phyloP scores from a whole-genome alignment of 2,888 invertebrate species.

The Ectemnius cavifrons region DNA sequence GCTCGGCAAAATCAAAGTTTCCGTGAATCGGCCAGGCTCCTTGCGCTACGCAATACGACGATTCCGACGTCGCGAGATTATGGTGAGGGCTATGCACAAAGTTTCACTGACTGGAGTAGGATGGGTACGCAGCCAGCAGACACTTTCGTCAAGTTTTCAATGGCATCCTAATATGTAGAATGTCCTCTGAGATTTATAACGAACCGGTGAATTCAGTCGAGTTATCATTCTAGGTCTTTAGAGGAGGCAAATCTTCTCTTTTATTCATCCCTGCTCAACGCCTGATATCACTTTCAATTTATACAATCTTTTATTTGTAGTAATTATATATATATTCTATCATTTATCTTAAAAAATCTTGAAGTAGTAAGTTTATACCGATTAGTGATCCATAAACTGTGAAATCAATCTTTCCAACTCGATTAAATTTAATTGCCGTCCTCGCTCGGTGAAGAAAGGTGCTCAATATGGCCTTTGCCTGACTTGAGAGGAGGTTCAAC shows the following conservation, averaged over 20 bases:
- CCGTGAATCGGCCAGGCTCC: slow-evolving; percentile 30
- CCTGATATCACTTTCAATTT: too few relatives aligned
- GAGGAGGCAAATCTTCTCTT: neutral
- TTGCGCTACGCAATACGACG: slow-evolving; percentile 39
- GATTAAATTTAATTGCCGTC: too few relatives aligned
- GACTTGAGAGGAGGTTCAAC: slow-evolving; percentile 18
- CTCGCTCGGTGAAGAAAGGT: neutral
- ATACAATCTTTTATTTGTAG: too few relatives aligned
- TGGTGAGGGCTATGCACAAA: neutral
- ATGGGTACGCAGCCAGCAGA: neutral
- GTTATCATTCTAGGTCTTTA: neutral
- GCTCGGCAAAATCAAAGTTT: slow-evolving; percentile 41
- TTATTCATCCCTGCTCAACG: neutral
- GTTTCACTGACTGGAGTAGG: neutral
- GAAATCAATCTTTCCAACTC: too few relatives aligned
- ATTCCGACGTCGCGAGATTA: slow-evolving; percentile 27
- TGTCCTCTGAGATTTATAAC: neutral
- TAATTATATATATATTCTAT: too few relatives aligned
- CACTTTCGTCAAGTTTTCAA: neutral
- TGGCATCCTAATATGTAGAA: neutral
- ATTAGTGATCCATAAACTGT: too few relatives aligned
- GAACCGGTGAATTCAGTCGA: neutral
- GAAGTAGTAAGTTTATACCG: too few relatives aligned
- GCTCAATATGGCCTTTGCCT: neutral
- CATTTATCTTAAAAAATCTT: too few relatives aligned